phyloP scores from a whole-genome alignment of 2,113 vertebrate species.

The Calidris pygmaea region DNA sequence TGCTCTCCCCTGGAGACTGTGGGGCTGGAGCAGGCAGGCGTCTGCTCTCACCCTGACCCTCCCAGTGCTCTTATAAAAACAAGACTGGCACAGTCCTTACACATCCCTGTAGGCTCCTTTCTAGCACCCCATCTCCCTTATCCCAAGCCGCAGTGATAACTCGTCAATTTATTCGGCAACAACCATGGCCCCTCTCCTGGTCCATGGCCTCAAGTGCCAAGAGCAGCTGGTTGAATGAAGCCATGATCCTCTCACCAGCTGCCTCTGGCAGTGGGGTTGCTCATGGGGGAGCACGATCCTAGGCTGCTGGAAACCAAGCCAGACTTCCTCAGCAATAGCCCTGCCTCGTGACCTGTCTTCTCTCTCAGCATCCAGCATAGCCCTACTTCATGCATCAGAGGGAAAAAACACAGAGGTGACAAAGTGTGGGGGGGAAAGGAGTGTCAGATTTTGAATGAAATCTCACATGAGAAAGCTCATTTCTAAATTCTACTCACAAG shows the following conservation, averaged over 20 bases:
- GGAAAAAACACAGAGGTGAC: not conserved
- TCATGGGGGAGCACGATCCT: fast-evolving
- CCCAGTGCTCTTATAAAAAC: not conserved
- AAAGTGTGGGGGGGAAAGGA: not conserved
- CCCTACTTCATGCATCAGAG: not conserved
- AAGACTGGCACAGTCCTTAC: not conserved
- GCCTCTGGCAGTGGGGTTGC: not conserved
- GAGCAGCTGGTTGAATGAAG: not conserved
- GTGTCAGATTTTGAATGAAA: not conserved
- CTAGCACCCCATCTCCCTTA: not conserved
- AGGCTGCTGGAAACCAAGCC: not conserved
- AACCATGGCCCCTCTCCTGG: not conserved
- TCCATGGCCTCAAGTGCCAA: not conserved
- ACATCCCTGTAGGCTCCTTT: not conserved
- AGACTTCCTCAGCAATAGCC: not conserved
- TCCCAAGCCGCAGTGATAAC: fast-evolving
- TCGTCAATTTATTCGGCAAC: not conserved
- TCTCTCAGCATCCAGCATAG: not conserved
- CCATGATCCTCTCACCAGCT: fast-evolving
- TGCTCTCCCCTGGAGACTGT: not conserved
- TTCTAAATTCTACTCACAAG: not conserved
- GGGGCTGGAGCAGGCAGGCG: not conserved
- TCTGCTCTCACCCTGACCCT: not conserved
- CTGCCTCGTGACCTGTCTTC: not conserved
- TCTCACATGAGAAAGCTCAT: not conserved